Evolutionary conservation across 1,140 invertebrate genomes (phyloP).

Genomic region (Spodoptera litura): DNA sequence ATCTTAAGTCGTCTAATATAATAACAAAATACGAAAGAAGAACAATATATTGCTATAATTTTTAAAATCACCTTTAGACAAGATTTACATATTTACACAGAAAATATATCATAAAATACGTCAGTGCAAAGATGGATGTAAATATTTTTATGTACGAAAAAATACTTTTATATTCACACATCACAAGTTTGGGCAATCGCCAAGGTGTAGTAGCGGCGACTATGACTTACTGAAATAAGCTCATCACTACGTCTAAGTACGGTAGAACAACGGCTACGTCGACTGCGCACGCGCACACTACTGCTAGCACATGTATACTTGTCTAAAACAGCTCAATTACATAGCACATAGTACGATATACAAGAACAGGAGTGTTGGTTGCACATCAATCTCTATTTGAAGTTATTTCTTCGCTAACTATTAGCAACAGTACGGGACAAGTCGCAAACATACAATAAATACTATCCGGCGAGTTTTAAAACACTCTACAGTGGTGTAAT

Average conservation of each 20-base stretch:
- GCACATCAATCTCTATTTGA: conserved; percentile 21
- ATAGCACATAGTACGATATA: conserved; percentile 1
- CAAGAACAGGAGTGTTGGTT: conserved; percentile 9
- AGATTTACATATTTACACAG: conserved; percentile 67
- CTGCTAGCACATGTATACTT: conserved; percentile 28
- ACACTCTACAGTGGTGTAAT: conserved; percentile 28
- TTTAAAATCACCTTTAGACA: conserved; percentile 58
- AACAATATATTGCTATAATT: conserved; percentile 56
- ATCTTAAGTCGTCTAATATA: not conserved
- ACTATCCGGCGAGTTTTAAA: not conserved
- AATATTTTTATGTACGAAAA: conserved; percentile 58
- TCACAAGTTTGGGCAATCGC: conserved; percentile 41
- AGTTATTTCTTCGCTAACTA: conserved; percentile 1
- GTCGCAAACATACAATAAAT: conserved; percentile 23
- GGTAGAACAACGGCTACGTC: conserved; percentile 23
- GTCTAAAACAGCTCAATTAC: conserved; percentile 35
- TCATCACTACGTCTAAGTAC: conserved; percentile 47
- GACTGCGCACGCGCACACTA: conserved; percentile 12
- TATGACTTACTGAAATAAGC: conserved; percentile 46
- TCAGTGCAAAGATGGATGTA: conserved; percentile 55
- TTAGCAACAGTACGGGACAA: not conserved
- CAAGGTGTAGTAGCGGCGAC: conserved; percentile 15
- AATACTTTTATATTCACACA: conserved; percentile 52
- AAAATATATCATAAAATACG: conserved; percentile 60
- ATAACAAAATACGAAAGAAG: conserved; percentile 31